phyloP scores from a whole-genome alignment of 2,888 invertebrate species.

The Alentia gelatinosa region DNA sequence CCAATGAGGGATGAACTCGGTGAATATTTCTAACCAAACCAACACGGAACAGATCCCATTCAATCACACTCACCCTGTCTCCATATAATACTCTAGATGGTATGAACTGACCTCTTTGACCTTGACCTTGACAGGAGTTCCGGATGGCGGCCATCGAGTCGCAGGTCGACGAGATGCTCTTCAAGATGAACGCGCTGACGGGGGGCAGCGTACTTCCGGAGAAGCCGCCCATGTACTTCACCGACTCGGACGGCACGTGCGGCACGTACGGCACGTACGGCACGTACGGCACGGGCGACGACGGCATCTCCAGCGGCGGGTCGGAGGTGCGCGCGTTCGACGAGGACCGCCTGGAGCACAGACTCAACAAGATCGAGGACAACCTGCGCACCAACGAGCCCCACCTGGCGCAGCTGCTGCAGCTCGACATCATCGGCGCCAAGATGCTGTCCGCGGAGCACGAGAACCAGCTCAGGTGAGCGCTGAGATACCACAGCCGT shows the following conservation, averaged over 20 bases:
- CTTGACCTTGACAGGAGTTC: constrained; percentile 76
- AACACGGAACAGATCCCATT: no score
- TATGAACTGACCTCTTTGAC: no score
- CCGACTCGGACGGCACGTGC: constrained; percentile 77
- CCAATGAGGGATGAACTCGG: no score
- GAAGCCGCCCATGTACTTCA: constrained; percentile 76
- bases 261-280: constrained; percentile 76
- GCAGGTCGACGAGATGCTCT: constrained; percentile 80
- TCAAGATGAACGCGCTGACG: constrained; percentile 78
- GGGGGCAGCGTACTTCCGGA: constrained; percentile 77
- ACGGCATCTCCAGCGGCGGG: constrained; percentile 74
- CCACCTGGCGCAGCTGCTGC: constrained; percentile 76
- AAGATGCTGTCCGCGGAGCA: constrained; percentile 73
- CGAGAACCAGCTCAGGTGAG: constrained; percentile 77
- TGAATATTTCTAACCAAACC: no score
- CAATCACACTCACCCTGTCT: no score
- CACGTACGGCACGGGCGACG: constrained; percentile 71
- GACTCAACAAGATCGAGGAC: constrained; percentile 77
- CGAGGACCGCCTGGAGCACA: constrained; percentile 72
- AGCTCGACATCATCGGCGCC: constrained; percentile 72
- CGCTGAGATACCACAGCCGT: no score
- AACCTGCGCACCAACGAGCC: constrained; percentile 76
- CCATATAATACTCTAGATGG: no score
- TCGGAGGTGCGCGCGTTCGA: constrained; percentile 62
- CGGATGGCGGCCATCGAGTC: constrained; percentile 80